Percentiles rank a stretch among this genome's conserved stretches.
Conservation (phyloP, 2,888 invertebrate species). For the Idaea biselata region DNA sequence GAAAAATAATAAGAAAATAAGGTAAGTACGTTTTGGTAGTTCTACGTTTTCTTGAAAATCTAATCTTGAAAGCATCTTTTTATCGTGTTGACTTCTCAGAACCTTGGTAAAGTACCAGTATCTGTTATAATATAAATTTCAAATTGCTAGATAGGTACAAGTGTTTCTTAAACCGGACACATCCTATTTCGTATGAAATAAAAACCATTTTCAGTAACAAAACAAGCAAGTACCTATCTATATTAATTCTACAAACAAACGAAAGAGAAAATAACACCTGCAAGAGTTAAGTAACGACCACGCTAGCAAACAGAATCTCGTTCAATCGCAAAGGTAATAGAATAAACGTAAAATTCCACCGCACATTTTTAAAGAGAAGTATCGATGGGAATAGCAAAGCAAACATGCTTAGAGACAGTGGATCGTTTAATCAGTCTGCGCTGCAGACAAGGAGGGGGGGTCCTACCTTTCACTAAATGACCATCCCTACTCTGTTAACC, state of each 20-base stretch:
- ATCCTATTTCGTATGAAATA: too few relatives aligned
- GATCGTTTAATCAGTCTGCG: slow-evolving; percentile 76
- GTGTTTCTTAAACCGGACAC: too few relatives aligned
- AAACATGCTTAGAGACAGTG: slow-evolving; percentile 66
- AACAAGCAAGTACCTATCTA: neutral
- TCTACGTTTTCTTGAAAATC: too few relatives aligned
- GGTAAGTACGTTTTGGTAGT: too few relatives aligned
- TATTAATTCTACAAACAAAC: neutral
- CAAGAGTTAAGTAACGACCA: neutral
- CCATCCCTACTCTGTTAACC: slow-evolving; percentile 76
- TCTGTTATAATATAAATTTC: too few relatives aligned
- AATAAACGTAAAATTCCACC: slow-evolving; percentile 11
- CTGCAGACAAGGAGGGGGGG: slow-evolving; percentile 53
- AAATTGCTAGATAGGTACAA: too few relatives aligned
- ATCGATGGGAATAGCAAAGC: slow-evolving; percentile 55
- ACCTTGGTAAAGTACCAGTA: too few relatives aligned
- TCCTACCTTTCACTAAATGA: slow-evolving; percentile 74
- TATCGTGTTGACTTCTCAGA: too few relatives aligned
- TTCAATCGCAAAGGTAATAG: slow-evolving; percentile 1
- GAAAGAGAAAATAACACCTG: neutral
- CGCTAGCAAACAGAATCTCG: neutral
- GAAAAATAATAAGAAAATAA: too few relatives aligned
- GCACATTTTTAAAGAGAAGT: slow-evolving; percentile 41
- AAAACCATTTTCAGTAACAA: too few relatives aligned
- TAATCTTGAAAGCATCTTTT: too few relatives aligned